Evolutionary conservation across 1,140 invertebrate species (phyloP).

Genomic region (Pomacea maculata): DNA sequence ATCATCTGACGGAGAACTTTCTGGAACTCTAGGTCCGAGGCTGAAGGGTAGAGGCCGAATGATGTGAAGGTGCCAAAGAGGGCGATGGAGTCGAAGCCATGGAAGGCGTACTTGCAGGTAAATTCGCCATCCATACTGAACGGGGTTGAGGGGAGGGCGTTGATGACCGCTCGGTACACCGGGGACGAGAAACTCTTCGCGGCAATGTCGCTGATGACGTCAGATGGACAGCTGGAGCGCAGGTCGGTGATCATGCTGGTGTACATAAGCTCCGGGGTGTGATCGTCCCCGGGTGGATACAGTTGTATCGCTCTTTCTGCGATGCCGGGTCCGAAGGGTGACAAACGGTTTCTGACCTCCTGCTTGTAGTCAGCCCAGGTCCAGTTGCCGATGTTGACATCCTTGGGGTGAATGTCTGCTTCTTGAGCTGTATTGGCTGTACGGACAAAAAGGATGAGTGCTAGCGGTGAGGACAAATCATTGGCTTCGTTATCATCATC

Average conservation of each 20-base stretch:
- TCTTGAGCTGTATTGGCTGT: constrained; percentile 37
- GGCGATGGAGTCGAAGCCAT: constrained; percentile 51
- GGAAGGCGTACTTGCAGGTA: constrained; percentile 32
- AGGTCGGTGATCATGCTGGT: constrained; percentile 44
- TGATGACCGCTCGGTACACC: constrained; percentile 43
- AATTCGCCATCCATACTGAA: constrained; percentile 32
- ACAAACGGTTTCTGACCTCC: constrained; percentile 30
- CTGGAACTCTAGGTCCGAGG: constrained; percentile 40
- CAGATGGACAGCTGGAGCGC: constrained; percentile 35
- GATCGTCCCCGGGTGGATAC: constrained; percentile 26
- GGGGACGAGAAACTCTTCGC: constrained; percentile 32
- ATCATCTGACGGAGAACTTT: constrained; percentile 38
- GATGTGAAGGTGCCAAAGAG: constrained; percentile 45
- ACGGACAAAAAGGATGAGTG: not conserved
- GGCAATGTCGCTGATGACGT: constrained; percentile 30
- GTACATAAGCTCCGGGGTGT: constrained; percentile 38
- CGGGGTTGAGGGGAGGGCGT: constrained; percentile 33
- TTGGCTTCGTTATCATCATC: not conserved
- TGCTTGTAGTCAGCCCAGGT: constrained; percentile 40
- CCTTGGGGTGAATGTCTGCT: constrained; percentile 8
- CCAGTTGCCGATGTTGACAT: constrained; percentile 37
- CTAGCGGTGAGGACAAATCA: not conserved
- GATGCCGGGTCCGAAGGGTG: constrained; percentile 31
- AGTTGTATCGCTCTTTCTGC: constrained; percentile 29
- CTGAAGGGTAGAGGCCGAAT: constrained; percentile 32